These are phyloP conservation scores for Hydrolagus affinis DNA, from an alignment of 2,113 vertebrate genomes.

Conservation along the genomic window DNA sequence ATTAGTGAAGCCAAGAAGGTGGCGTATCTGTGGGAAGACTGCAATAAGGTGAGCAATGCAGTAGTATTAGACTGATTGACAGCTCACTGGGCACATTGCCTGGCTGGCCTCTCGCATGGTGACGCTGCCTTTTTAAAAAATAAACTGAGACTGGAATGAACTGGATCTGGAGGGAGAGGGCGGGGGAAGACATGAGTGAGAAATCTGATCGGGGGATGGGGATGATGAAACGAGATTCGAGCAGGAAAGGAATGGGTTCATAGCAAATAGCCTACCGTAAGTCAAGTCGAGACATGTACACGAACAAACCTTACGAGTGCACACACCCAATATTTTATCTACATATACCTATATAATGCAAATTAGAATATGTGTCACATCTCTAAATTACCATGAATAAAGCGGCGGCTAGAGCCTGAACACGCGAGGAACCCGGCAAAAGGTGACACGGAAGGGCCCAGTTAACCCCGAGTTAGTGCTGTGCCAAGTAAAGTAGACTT, in stretches of 20 bases:
- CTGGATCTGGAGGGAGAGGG: neutral
- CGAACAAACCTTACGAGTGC: too few relatives aligned
- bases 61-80: conserved; percentile 5
- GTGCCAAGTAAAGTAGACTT: too few relatives aligned
- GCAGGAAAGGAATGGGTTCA: too few relatives aligned
- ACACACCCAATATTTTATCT: too few relatives aligned
- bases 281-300: too few relatives aligned
- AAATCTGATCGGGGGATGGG: too few relatives aligned
- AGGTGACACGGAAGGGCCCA: neutral
- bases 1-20: neutral
- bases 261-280: too few relatives aligned
- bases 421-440: conserved; percentile 12
- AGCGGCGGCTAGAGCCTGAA: neutral
- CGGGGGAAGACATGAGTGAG: neutral
- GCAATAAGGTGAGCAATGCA: conserved; percentile 4
- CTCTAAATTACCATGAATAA: neutral
- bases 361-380: too few relatives aligned
- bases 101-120: neutral
- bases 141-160: neutral
- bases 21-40: neutral
- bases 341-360: too few relatives aligned
- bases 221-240: too few relatives aligned
- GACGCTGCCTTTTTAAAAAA: neutral
- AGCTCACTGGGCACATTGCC: neutral
- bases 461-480: neutral